Percentiles rank a stretch among this genome's conserved stretches.
Conservation (phyloP, 2,113 vertebrate genomes). For the Panthera tigris region DNA sequence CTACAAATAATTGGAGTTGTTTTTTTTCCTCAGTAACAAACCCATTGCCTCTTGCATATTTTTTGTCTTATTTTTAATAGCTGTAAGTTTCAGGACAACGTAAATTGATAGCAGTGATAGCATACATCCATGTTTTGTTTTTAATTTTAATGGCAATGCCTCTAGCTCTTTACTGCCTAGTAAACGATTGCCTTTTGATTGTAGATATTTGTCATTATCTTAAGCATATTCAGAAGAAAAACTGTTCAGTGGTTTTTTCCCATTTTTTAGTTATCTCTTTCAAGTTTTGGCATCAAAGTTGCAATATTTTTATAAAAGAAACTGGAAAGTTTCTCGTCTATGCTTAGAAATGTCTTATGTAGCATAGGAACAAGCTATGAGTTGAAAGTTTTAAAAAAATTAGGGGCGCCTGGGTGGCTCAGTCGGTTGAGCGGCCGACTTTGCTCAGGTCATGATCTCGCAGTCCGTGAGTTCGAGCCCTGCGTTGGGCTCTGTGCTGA, state of each 20-base stretch:
- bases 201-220: slow-evolving; percentile 27
- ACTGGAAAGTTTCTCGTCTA: not conserved
- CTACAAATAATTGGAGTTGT: not conserved
- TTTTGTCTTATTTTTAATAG: not conserved
- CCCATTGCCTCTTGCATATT: not conserved
- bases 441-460: too few species aligned
- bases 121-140: not conserved
- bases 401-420: too few species aligned
- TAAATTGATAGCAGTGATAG: not conserved
- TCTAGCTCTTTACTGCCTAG: not conserved
- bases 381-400: not conserved
- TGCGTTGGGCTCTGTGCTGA: too few species aligned
- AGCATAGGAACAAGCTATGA: not conserved
- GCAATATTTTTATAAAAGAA: slow-evolving; percentile 15
- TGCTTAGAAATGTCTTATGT: not conserved
- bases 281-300: not conserved
- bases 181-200: not conserved
- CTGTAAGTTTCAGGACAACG: not conserved
- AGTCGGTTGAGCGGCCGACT: too few species aligned
- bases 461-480: too few species aligned
- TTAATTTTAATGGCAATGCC: not conserved
- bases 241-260: not conserved
- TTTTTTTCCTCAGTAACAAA: not conserved
- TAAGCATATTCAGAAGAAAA: slow-evolving; percentile 26
- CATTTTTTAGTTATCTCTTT: slow-evolving; percentile 17